phyloP scores from a whole-genome alignment of 2,888 invertebrate genomes.

The Drosophila paramelanica region DNA sequence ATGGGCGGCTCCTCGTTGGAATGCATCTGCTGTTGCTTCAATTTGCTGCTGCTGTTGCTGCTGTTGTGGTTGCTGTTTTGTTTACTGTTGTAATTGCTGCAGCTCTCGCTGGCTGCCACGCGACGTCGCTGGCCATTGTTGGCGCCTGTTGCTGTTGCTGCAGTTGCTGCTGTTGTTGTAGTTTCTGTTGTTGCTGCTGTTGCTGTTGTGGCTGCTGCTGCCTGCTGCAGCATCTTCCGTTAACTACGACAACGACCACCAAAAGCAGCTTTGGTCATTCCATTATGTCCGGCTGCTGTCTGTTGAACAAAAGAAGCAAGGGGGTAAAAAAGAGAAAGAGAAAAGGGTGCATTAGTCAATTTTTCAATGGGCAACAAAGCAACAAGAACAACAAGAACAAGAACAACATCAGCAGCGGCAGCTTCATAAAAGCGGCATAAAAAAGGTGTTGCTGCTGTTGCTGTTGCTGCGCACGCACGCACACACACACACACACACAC shows the following conservation, averaged over 20 bases:
- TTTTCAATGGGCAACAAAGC: not conserved
- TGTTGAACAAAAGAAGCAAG: conserved; percentile 1
- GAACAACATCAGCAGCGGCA: conserved; percentile 3
- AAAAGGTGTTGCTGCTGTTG: conserved; percentile 28
- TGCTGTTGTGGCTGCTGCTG: conserved; percentile 29
- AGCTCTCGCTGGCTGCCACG: conserved; percentile 60
- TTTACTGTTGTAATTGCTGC: conserved; percentile 42
- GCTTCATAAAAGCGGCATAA: conserved; percentile 41
- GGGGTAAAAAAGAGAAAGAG: not conserved
- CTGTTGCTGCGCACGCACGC: not conserved
- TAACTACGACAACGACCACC: conserved; percentile 40
- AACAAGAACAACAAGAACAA: not conserved
- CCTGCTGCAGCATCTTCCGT: conserved; percentile 71
- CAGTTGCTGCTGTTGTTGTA: conserved; percentile 30
- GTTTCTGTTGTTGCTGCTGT: not conserved
- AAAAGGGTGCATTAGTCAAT: conserved; percentile 10
- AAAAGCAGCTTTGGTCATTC: conserved; percentile 57
- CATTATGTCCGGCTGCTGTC: conserved; percentile 48
- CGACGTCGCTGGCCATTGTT: conserved; percentile 72
- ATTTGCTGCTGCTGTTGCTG: conserved; percentile 44
- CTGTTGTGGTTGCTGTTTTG: conserved; percentile 34
- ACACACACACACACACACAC: conserved; percentile 19
- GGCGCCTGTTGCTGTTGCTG: conserved; percentile 17
- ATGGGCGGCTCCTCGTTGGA: conserved; percentile 79
- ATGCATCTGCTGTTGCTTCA: conserved; percentile 75